These are phyloP conservation scores for Epiblema foenella DNA, from an alignment of 2,888 invertebrate species.

Conservation along the genomic window DNA sequence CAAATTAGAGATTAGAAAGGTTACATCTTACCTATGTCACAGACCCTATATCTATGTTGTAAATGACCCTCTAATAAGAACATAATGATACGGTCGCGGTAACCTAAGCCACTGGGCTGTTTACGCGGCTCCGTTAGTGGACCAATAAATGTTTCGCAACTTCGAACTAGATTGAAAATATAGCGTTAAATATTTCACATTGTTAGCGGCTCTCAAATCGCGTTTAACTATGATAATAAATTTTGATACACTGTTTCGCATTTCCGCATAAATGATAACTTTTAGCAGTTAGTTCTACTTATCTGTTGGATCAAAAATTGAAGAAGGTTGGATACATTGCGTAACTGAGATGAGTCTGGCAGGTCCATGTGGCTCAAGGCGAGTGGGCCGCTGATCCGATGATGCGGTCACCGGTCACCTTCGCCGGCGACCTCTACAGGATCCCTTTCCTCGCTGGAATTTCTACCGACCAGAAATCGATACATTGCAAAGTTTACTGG, in stretches of 20 bases:
- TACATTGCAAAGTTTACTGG: conserved; percentile 29
- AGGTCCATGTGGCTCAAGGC: conserved; percentile 75
- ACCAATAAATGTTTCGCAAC: conserved; percentile 25
- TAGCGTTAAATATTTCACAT: conserved; percentile 24
- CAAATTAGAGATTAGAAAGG: conserved; percentile 43
- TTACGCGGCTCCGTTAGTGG: conserved; percentile 12
- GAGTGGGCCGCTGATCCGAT: conserved; percentile 60
- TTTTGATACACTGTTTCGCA: not conserved
- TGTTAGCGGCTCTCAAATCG: too few relatives aligned
- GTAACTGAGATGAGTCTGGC: conserved; percentile 52
- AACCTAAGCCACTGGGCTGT: conserved; percentile 11
- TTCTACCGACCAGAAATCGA: conserved; percentile 56
- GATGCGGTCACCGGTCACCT: conserved; percentile 75
- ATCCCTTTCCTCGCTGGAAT: conserved; percentile 69
- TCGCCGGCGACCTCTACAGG: conserved; percentile 69
- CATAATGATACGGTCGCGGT: conserved; percentile 21
- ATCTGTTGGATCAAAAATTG: conserved; percentile 14
- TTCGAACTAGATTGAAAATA: conserved; percentile 12
- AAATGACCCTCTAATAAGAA: not conserved
- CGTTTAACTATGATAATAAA: not conserved
- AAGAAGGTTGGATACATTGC: conserved; percentile 26
- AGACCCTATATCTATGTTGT: conserved; percentile 13
- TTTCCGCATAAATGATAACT: too few relatives aligned
- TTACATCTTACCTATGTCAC: conserved; percentile 7
- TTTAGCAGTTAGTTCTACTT: conserved; percentile 1